These are phyloP conservation scores for Aphidius ervi DNA, from an alignment of 1,140 invertebrate genomes.

Conservation along the genomic window DNA sequence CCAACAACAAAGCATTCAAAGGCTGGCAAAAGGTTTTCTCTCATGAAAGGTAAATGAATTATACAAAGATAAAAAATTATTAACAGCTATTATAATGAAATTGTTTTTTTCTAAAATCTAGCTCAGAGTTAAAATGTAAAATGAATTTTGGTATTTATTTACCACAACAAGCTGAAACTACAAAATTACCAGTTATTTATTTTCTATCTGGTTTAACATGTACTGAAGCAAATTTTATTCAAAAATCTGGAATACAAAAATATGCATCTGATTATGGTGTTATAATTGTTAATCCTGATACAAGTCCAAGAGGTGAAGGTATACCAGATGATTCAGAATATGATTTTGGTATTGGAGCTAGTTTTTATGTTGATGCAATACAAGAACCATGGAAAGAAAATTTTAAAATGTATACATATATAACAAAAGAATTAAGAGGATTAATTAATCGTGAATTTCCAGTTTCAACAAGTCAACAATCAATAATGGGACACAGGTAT, in stretches of 20 bases:
- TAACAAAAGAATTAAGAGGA: conserved; percentile 84
- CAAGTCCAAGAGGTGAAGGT: conserved; percentile 86
- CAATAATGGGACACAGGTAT: conserved; percentile 84
- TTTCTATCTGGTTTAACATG: conserved; percentile 94
- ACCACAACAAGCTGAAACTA: conserved; percentile 70
- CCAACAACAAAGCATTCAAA: conserved; percentile 72
- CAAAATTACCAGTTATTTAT: conserved; percentile 76
- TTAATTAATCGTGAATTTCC: conserved; percentile 75
- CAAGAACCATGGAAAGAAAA: conserved; percentile 88
- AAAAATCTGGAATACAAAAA: conserved; percentile 90
- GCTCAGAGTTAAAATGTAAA: conserved; percentile 74
- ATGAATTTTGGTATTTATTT: conserved; percentile 93
- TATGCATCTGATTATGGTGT: conserved; percentile 78
- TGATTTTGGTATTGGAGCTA: conserved; percentile 93
- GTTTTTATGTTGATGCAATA: conserved; percentile 94
- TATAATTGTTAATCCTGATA: conserved; percentile 90
- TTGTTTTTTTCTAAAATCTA: conserved; percentile 37
- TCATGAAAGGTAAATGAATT: conserved; percentile 65
- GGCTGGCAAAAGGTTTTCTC: conserved; percentile 82
- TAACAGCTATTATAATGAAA: neutral
- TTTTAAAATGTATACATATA: conserved; percentile 95
- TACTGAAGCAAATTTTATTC: conserved; percentile 94
- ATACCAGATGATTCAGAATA: conserved; percentile 89
- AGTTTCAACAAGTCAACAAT: conserved; percentile 59
- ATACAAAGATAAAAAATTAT: conserved; percentile 4